Base-by-base conservation (phyloP, 2,113 vertebrate genomes). In the Hypanus sabinus region DNA sequence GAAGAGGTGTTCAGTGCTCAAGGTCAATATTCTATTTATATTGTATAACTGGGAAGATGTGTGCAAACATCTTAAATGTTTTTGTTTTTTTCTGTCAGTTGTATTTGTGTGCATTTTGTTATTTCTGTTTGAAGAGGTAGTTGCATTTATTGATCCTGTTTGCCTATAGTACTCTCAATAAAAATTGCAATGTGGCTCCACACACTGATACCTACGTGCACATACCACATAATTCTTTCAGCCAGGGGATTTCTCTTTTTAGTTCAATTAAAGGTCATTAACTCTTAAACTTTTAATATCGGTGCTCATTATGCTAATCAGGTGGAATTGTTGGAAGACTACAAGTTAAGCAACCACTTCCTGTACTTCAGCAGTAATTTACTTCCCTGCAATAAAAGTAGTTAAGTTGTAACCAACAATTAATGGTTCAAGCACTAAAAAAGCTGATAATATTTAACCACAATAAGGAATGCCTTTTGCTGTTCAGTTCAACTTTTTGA, bases 201-300 rank as follows among this genome's bases (percentile, higher is more conserved):
- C 30, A 88, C 85, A 57, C 38, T 2, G 12, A 80, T 46, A 57
- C 81, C 55, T 20, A 60, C 55, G 70, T 16, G 24, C n/a, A 22
- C n/a, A 46, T 46, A 81, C 38, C 30, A 33, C 33, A 20, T 38
- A 73, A 73, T 8, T 38, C 33, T 73, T 75, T 73, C 85, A 65
- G 85, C 71, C 70, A 55, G 71, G 7, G 22, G 20, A 73, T 73
- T 20, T 24, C 70, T 93, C 5, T 30, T 30, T 75, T 55, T 0
- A 12, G 91, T 93, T 93, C 70, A 93, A 27, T 5, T 55, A 11
- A 75, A 93, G 91, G 91, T 93, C 70, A 93, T 93, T 75, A 93
- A 93, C 91, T 33, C 70, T 75, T 75, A 24, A 73, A 93, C n/a
- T 30, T 71, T 46, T 75, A 30, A 46, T 36, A 46, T 71, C 33